Conservation (phyloP, 2,888 invertebrate genomes). For the Heliconius ismenius region DNA sequence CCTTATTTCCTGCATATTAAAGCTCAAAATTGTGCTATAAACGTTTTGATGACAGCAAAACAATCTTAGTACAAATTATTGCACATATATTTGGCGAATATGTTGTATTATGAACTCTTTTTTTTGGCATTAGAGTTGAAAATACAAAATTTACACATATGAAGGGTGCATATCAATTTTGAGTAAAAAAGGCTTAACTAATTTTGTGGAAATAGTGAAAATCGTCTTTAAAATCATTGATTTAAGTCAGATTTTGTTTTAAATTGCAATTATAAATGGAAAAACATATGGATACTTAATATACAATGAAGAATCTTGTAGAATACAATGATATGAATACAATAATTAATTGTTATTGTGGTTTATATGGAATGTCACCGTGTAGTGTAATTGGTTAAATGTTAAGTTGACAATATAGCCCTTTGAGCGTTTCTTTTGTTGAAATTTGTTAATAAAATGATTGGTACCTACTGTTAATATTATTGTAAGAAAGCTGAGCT, state of each 20-base stretch:
- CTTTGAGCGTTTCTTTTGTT: conserved; percentile 24
- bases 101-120: conserved; percentile 31
- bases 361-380: conserved; percentile 49
- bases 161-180: conserved; percentile 26
- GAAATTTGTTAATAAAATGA: conserved; percentile 7
- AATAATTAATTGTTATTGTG: conserved; percentile 64
- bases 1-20: not conserved
- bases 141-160: not conserved
- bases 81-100: conserved; percentile 20
- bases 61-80: conserved; percentile 37
- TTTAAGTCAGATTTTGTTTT: conserved; percentile 31
- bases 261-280: conserved; percentile 45
- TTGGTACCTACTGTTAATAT: not conserved
- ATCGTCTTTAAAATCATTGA: not conserved
- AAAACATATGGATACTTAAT: conserved; percentile 65
- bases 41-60: conserved; percentile 37
- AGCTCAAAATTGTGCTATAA: conserved; percentile 33
- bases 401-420: conserved; percentile 37
- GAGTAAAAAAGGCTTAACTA: conserved; percentile 7
- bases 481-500: not conserved
- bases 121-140: not conserved
- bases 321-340: conserved; percentile 50
- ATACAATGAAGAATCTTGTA: conserved; percentile 57
- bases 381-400: conserved; percentile 53
- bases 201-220: not conserved